These are phyloP conservation scores for Lepus europaeus DNA, from an alignment of 2,113 vertebrate genomes.

Conservation along the genomic window DNA sequence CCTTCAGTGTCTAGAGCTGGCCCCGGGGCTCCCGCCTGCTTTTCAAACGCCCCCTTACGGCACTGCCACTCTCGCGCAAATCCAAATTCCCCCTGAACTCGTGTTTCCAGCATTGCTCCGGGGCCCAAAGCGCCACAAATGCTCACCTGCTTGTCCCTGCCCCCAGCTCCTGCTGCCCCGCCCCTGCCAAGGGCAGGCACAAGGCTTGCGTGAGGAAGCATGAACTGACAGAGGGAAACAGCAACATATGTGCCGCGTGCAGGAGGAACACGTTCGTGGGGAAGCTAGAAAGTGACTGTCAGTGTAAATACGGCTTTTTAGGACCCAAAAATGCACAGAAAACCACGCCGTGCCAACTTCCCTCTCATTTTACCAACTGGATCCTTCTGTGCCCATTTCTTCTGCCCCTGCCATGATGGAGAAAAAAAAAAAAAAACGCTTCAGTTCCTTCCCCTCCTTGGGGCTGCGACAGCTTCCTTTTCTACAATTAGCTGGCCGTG, in stretches of 20 bases:
- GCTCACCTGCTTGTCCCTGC: background rate
- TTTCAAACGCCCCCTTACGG: background rate
- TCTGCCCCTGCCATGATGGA: background rate
- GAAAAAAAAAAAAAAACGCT: background rate
- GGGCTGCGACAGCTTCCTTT: background rate
- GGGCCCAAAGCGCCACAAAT: background rate
- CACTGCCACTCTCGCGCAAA: background rate
- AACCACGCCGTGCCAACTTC: constrained; percentile 58
- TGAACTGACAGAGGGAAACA: background rate
- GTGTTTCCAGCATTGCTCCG: background rate
- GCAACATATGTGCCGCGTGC: constrained; percentile 58
- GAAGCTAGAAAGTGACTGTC: constrained; percentile 65
- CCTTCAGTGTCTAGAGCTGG: background rate
- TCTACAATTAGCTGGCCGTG: background rate
- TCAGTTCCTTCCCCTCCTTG: background rate
- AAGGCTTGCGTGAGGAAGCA: constrained; percentile 25
- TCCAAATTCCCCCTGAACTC: background rate
- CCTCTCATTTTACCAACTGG: constrained; percentile 60
- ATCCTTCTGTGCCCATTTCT: background rate
- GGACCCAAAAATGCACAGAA: constrained; percentile 62
- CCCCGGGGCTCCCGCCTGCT: background rate
- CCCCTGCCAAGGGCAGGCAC: constrained; percentile 37
- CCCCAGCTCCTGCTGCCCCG: background rate
- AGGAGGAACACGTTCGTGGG: background rate
- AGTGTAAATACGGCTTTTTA: constrained; percentile 48